Evolutionary conservation across 1,140 invertebrate genomes (phyloP).

Genomic region (Megathymus violae): DNA sequence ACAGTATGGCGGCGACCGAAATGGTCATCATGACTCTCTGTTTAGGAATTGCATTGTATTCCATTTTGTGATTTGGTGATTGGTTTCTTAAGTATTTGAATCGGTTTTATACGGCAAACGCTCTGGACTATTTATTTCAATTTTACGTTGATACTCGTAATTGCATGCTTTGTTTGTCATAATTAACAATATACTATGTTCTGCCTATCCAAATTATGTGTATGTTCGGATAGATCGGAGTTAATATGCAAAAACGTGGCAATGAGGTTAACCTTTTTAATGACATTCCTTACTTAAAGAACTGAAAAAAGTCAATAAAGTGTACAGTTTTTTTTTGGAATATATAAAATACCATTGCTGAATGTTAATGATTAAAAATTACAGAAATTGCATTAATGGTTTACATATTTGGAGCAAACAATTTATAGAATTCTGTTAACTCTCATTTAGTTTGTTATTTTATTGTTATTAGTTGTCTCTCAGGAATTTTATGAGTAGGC

Average conservation of each 20-base stretch:
- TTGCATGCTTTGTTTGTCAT: too few species aligned
- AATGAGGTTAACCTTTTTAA: too few species aligned
- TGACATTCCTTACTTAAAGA: too few species aligned
- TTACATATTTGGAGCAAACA: slow-evolving; percentile 6
- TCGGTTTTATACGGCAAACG: background rate
- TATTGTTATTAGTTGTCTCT: slow-evolving; percentile 17
- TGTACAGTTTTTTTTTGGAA: slow-evolving; percentile 27
- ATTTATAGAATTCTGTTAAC: slow-evolving; percentile 6
- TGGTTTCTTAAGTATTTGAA: slow-evolving; percentile 12
- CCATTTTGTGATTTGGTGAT: slow-evolving; percentile 27
- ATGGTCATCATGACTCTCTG: slow-evolving; percentile 39
- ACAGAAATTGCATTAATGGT: background rate
- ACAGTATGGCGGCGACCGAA: slow-evolving; percentile 53
- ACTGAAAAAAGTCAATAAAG: background rate
- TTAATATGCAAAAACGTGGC: too few species aligned
- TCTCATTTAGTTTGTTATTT: slow-evolving; percentile 6
- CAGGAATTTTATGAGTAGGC: background rate
- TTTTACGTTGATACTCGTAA: too few species aligned
- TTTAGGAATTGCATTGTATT: slow-evolving; percentile 26
- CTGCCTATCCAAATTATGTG: too few species aligned
- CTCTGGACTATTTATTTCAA: background rate
- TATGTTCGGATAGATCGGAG: too few species aligned
- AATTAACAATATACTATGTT: too few species aligned
- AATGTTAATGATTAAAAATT: slow-evolving; percentile 7
- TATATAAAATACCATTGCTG: slow-evolving; percentile 1